These are phyloP conservation scores for Chlorospingus flavigularis DNA, from an alignment of 2,797 vertebrate species.

Conservation along the genomic window DNA sequence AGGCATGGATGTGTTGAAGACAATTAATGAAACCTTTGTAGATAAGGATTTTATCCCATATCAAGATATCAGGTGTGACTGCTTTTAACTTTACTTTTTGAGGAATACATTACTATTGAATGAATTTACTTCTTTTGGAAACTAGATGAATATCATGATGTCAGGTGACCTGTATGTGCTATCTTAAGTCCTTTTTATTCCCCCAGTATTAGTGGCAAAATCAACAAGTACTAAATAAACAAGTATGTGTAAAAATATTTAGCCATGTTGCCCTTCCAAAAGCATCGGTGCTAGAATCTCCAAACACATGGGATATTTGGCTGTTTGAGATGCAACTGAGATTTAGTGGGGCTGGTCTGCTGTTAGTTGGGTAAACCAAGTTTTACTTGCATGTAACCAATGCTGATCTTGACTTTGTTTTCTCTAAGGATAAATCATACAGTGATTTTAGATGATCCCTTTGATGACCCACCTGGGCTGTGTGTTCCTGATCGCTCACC, in stretches of 20 bases:
- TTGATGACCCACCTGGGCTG: slow-evolving; percentile 89
- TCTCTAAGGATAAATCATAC: slow-evolving; percentile 92
- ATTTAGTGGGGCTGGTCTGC: neutral
- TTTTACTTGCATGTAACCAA: neutral
- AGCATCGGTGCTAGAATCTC: neutral
- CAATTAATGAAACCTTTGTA: slow-evolving; percentile 94
- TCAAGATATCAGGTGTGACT: slow-evolving; percentile 91
- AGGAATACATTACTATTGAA: neutral
- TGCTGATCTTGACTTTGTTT: slow-evolving; percentile 42
- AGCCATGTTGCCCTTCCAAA: neutral
- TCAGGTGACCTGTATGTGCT: neutral
- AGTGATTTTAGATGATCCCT: slow-evolving; percentile 94
- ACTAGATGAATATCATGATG: neutral
- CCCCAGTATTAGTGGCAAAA: neutral
- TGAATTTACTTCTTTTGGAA: neutral
- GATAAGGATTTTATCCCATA: slow-evolving; percentile 94
- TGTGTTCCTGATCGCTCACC: slow-evolving; percentile 90
- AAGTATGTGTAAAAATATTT: neutral
- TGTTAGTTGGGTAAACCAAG: neutral
- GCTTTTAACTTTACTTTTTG: neutral
- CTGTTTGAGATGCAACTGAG: neutral
- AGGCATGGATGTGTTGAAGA: slow-evolving; percentile 89
- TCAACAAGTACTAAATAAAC: neutral
- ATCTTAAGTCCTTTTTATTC: neutral
- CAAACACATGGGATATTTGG: neutral